Evolutionary conservation across 2,797 vertebrate genomes (phyloP).

Genomic region (Scomberomorus guttatus): DNA sequence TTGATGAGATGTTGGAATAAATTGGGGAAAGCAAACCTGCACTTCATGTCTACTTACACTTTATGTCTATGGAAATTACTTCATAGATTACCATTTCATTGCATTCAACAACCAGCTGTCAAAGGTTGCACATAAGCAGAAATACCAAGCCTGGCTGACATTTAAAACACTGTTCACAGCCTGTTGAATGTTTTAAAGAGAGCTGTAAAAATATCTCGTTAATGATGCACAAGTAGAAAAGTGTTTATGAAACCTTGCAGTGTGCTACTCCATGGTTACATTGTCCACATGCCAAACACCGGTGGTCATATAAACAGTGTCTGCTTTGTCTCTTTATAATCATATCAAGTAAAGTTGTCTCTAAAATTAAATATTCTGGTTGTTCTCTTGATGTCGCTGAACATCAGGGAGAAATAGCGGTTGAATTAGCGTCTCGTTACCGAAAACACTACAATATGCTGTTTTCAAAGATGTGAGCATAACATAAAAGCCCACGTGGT

Average conservation of each 20-base stretch:
- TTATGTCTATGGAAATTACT: background rate
- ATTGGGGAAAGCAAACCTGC: background rate
- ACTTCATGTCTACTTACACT: background rate
- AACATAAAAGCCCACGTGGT: conserved; percentile 3
- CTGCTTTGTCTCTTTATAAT: conserved; percentile 35
- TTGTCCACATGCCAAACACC: conserved; percentile 4
- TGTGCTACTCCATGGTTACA: conserved; percentile 28
- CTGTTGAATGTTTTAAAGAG: conserved; percentile 26
- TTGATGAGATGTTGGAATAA: conserved; percentile 15
- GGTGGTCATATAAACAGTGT: conserved; percentile 19
- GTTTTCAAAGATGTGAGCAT: background rate
- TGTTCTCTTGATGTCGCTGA: background rate
- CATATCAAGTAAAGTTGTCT: background rate
- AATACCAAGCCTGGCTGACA: background rate
- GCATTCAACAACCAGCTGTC: conserved; percentile 5
- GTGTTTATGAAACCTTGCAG: conserved; percentile 22
- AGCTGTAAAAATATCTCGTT: conserved; percentile 13
- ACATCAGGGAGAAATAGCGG: background rate
- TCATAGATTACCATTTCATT: conserved; percentile 14
- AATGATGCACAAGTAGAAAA: conserved; percentile 21
- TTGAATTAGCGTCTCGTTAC: background rate
- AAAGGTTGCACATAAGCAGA: conserved; percentile 6
- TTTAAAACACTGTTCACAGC: conserved; percentile 24
- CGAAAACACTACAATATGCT: background rate
- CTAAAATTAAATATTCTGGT: conserved; percentile 12